phyloP scores from a whole-genome alignment of 1,140 invertebrate species.

The Brachionus angularis region DNA sequence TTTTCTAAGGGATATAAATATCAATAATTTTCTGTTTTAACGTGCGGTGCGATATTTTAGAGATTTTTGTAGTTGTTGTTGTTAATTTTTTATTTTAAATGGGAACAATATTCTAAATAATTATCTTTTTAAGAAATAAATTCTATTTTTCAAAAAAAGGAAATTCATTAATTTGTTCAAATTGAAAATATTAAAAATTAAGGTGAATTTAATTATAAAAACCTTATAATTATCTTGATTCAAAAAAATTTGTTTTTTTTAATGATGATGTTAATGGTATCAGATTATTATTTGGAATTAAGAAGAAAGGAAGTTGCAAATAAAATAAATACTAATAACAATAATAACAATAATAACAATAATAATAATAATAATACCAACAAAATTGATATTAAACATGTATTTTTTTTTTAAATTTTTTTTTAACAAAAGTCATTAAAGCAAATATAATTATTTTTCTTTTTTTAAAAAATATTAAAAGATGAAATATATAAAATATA shows the following conservation, averaged over 20 bases:
- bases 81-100: background rate
- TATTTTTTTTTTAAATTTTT: too few relatives aligned
- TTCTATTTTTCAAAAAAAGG: too few relatives aligned
- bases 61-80: too few relatives aligned
- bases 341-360: too few relatives aligned
- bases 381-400: slow-evolving; percentile 27
- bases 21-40: too few relatives aligned
- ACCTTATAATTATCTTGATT: slow-evolving; percentile 21
- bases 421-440: slow-evolving; percentile 21
- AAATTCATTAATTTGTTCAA: slow-evolving; percentile 42
- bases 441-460: slow-evolving; percentile 38
- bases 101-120: background rate
- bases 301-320: slow-evolving; percentile 28
- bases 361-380: slow-evolving; percentile 16
- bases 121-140: too few relatives aligned
- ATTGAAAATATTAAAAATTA: slow-evolving; percentile 23
- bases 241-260: slow-evolving; percentile 14
- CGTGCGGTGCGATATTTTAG: too few relatives aligned
- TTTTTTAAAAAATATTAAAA: too few relatives aligned
- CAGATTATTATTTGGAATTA: slow-evolving; percentile 6
- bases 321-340: too few relatives aligned
- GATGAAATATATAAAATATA: too few relatives aligned
- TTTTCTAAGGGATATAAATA: too few relatives aligned
- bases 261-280: slow-evolving; percentile 39
- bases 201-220: slow-evolving; percentile 40